phyloP scores from a whole-genome alignment of 2,888 invertebrate genomes.

The Blera fallax region DNA sequence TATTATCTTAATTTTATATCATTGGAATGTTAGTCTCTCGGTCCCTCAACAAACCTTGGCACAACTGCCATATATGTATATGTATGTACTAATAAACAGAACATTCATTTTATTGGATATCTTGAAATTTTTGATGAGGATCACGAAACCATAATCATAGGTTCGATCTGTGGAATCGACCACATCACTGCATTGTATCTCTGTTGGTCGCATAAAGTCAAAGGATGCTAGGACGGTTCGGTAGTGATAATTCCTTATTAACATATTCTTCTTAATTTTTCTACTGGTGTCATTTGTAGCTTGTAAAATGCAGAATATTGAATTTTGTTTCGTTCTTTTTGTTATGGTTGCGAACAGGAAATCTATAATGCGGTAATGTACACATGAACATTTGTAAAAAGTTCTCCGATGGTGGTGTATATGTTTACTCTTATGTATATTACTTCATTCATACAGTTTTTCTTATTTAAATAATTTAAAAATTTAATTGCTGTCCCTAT shows the following conservation, averaged over 20 bases:
- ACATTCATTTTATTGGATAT: conserved; percentile 19
- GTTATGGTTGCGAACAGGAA: not conserved
- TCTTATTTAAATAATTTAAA: too few species aligned
- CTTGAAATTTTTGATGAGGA: conserved; percentile 40
- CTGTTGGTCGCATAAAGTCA: not conserved
- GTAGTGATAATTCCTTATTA: not conserved
- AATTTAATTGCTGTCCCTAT: too few species aligned
- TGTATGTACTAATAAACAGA: conserved; percentile 10
- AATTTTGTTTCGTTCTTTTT: not conserved
- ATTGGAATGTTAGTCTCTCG: conserved; percentile 43
- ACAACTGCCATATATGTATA: not conserved
- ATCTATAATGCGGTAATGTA: too few species aligned
- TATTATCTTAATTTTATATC: conserved; percentile 63
- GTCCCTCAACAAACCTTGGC: not conserved
- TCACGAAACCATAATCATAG: conserved; percentile 58
- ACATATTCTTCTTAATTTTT: conserved; percentile 24
- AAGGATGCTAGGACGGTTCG: not conserved
- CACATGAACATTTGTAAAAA: too few species aligned
- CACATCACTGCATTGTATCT: conserved; percentile 6
- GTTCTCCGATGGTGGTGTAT: too few species aligned
- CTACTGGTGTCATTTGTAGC: not conserved
- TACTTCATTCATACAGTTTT: too few species aligned
- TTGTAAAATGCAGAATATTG: not conserved
- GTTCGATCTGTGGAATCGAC: conserved; percentile 18
- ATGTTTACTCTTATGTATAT: too few species aligned